A percentile compares a stretch with the other conserved stretches of the same genome.
These are phyloP conservation scores for Tylochromis polylepis DNA, from an alignment of 2,113 vertebrate genomes.

Conservation along the genomic window DNA sequence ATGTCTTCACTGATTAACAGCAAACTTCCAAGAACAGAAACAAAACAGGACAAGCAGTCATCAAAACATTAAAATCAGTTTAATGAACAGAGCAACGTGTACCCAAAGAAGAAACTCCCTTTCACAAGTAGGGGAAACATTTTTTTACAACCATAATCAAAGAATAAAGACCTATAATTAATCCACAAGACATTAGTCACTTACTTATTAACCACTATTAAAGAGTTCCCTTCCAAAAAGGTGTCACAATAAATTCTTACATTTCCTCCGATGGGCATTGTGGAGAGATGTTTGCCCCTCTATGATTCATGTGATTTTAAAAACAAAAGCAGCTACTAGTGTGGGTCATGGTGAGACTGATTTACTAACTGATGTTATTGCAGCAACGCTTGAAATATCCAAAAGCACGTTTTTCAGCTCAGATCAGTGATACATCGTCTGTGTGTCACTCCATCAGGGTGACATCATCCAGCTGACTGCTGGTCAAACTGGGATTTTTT, in stretches of 20 bases:
- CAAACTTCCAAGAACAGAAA: neutral
- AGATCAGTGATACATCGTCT: neutral
- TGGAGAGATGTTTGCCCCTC: neutral
- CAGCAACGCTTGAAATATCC: neutral
- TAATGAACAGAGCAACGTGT: neutral
- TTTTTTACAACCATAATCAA: neutral
- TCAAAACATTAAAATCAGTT: neutral
- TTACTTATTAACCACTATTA: neutral
- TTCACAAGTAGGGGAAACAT: neutral
- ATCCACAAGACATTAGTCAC: neutral
- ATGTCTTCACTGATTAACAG: neutral
- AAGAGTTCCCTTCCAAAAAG: neutral
- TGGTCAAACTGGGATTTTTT: neutral
- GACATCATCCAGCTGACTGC: neutral
- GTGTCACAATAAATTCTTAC: too few relatives aligned
- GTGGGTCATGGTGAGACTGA: neutral
- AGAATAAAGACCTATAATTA: neutral
- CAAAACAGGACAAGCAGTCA: neutral
- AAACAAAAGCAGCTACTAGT: neutral
- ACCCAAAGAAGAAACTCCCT: neutral
- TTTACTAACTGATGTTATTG: neutral
- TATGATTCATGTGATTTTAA: neutral
- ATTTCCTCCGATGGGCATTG: too few relatives aligned
- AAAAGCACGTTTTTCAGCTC: neutral
- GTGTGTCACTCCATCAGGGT: neutral